Evolutionary conservation across 2,797 vertebrate species (phyloP).

Genomic region (Poeciliopsis infans): DNA sequence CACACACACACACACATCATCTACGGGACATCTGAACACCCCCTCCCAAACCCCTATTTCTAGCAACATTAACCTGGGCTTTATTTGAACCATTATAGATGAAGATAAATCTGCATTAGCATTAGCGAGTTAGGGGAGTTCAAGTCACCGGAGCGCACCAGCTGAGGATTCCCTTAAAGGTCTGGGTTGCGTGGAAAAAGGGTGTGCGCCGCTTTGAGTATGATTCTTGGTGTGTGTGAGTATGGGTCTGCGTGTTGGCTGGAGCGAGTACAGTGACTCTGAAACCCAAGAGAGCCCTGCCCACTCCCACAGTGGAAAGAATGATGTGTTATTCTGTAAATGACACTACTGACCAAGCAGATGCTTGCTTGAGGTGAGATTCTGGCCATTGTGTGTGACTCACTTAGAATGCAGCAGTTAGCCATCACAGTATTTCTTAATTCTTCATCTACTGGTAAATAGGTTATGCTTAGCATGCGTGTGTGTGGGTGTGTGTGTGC

Average conservation of each 20-base stretch:
- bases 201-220: slow-evolving; percentile 41
- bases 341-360: slow-evolving; percentile 71
- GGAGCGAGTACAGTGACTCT: slow-evolving; percentile 69
- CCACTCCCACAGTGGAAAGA: slow-evolving; percentile 81
- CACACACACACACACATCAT: not conserved
- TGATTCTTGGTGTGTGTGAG: slow-evolving; percentile 20
- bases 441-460: not conserved
- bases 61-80: slow-evolving; percentile 40
- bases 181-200: slow-evolving; percentile 45
- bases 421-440: slow-evolving; percentile 25
- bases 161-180: slow-evolving; percentile 60
- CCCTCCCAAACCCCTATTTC: not conserved
- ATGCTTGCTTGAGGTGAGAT: slow-evolving; percentile 69
- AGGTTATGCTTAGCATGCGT: not conserved
- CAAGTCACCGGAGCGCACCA: slow-evolving; percentile 31
- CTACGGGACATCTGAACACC: slow-evolving; percentile 49
- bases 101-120: slow-evolving; percentile 61
- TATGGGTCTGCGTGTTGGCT: slow-evolving; percentile 57
- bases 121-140: slow-evolving; percentile 39
- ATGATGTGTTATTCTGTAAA: slow-evolving; percentile 76
- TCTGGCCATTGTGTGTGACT: slow-evolving; percentile 57
- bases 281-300: slow-evolving; percentile 69
- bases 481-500: not conserved
- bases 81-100: slow-evolving; percentile 53
- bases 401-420: slow-evolving; percentile 37